phyloP scores from a whole-genome alignment of 2,797 vertebrate genomes.

The Numenius phaeopus region DNA sequence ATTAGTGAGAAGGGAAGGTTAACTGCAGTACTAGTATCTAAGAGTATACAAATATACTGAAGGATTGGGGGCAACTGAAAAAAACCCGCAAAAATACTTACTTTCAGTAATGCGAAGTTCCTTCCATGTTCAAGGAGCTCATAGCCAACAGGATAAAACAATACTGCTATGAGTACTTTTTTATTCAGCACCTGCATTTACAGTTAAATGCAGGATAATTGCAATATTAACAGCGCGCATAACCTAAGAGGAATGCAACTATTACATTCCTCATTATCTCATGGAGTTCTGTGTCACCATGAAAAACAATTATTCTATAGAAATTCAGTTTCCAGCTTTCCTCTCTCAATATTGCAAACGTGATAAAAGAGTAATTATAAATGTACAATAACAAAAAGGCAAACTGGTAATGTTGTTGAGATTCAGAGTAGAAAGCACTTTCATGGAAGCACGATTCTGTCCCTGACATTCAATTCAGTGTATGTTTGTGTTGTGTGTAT shows the following conservation, averaged over 20 bases:
- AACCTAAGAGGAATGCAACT: background rate
- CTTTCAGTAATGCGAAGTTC: background rate
- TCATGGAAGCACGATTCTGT: background rate
- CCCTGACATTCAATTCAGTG: background rate
- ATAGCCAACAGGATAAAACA: background rate
- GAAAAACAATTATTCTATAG: background rate
- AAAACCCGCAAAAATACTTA: background rate
- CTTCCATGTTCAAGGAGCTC: background rate
- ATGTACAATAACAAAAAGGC: background rate
- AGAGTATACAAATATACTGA: background rate
- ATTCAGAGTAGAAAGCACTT: background rate
- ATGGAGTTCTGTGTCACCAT: background rate
- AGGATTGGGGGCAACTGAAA: background rate
- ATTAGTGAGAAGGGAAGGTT: background rate
- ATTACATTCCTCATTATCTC: background rate
- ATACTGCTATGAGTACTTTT: background rate
- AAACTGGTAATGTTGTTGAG: background rate
- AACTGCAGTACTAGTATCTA: background rate
- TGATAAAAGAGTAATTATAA: background rate
- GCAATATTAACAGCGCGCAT: background rate
- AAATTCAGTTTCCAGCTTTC: background rate
- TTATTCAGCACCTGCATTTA: background rate
- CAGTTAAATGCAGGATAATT: background rate
- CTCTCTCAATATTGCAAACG: background rate
- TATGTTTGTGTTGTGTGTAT: background rate